Base-by-base conservation (phyloP, 2,888 invertebrate species). In the Aromia moschata region DNA sequence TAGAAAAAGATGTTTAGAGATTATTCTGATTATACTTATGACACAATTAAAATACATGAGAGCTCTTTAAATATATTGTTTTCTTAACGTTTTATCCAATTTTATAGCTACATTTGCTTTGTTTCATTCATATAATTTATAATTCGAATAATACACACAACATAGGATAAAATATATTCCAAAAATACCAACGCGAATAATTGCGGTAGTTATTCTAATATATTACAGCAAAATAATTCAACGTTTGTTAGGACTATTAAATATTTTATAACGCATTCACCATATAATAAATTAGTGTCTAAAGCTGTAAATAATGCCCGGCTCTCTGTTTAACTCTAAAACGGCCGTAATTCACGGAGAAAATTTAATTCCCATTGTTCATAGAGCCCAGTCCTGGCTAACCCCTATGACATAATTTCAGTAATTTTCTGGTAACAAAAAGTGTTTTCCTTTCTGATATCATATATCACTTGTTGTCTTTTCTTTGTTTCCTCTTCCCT, bases 401-500 rank as follows among this genome's bases (percentile, higher is more conserved):
- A 41, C 43, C 43, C 25, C 20, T 36, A 49, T 18, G 25, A 38
- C 20, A 38, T 49, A 49, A 47, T 36, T 36, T 38, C 16, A 52
- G 12, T 37, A 52, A 41, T 49, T 52, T 52, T 52, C 51, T 25
- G 11, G 52, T 17, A 11, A 43, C 18, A 54, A 51, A 57, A 49
- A 57, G 20, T 51, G 30, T 51, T 51, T 51, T 47, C 45, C 43
- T 49, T 46, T 33, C 40, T 57, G 37, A 25, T 53, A 37, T 37
- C 56, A 62, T 62, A 56, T 49, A 62, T 62, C 53, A 58, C 51
- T 40, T 14, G 33, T 37, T 52, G 53, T 58, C 36, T 40, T 43
- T 52, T 56, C 53, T 17, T 20, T 52, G 38, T 17, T 12, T 15
- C 49, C 25, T 1, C 10, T 38, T 20, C 25, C 49, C 20, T 18